Percentiles rank a stretch among this genome's conserved stretches.
These are phyloP conservation scores for Hippopotamyrus pictus DNA, from an alignment of 2,797 vertebrate genomes.

Conservation along the genomic window DNA sequence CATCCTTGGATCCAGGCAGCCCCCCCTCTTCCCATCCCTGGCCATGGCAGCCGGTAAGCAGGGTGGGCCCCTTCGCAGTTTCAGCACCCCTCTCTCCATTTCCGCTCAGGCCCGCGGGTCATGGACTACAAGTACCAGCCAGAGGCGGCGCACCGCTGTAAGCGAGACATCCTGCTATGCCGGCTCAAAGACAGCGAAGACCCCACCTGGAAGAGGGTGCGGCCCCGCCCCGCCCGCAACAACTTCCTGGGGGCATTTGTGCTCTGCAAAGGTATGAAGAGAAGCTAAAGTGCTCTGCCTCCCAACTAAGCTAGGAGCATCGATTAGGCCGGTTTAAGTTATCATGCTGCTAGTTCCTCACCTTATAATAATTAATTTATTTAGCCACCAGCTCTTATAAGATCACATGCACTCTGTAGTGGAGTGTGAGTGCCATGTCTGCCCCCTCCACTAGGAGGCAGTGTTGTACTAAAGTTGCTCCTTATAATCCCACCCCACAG, in stretches of 20 bases:
- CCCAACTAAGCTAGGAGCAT: background rate
- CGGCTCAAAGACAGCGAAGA: conserved; percentile 79
- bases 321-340: background rate
- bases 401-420: background rate
- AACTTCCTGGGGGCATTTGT: conserved; percentile 95
- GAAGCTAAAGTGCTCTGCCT: background rate
- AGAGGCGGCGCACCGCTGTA: conserved; percentile 91
- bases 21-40: background rate
- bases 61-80: background rate
- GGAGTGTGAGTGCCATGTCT: background rate
- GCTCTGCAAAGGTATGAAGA: conserved; percentile 86
- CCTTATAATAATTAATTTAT: background rate
- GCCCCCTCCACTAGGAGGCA: background rate
- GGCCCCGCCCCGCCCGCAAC: conserved; percentile 85
- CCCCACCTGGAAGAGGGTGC: conserved; percentile 88
- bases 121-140: conserved; percentile 92
- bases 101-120: conserved; percentile 73
- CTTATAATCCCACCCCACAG: conserved; percentile 53
- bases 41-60: background rate
- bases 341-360: background rate
- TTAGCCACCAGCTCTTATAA: background rate
- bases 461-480: background rate
- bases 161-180: conserved; percentile 83
- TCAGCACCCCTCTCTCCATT: background rate
- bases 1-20: background rate